Evolutionary conservation across 2,797 vertebrate species (phyloP), one percentile per base, ranked within the genome.

Genomic region (Mormyrus hasselquistii): DNA sequence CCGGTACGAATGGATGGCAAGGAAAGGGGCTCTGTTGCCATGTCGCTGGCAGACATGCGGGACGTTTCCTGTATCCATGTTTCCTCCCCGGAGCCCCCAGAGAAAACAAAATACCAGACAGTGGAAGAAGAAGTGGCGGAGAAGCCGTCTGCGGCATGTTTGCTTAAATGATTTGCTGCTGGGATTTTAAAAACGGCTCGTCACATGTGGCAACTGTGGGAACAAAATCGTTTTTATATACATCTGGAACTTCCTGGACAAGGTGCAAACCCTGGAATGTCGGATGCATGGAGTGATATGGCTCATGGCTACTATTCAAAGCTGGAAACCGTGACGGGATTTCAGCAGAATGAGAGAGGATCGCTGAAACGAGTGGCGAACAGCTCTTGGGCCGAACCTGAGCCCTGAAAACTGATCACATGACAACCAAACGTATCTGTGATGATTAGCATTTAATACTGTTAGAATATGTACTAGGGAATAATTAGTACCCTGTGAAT

Each of bases 81-180:
- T 88, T 84, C 88, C 88, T 34, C 52, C 47, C 34, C 10, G 16
- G 16, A 44, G 38, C 73, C 88, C 7, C 50, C 25, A 22, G 50
- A 88, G 69, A 88, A 82, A 79, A 53, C 8, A 55, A 82, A 82
- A 79, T 52, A 47, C 52, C 88, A 59, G 76, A 53, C 49, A 86
- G 85, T 16, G 53, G 38, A 62, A 47, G 86, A 41, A 62, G 55
- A 62, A 82, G 34, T 9, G 50, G 76, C 25, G 2, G 10, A 52
- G 19, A 10, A 38, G 52, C 7, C 9, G 52, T 83, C 52, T 88
- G 88, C n/a, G 47, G 34, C 12, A 29, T 59, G 69, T 88, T 88
- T 49, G 29, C 76, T 29, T 59, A 29, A 84, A 55, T 8, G 53
- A 83, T 88, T 79, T n/a, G 49, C 7, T 57, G 82, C 82, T 84